Percentiles rank a stretch among this genome's conserved stretches.
phyloP scores from a whole-genome alignment of 2,888 invertebrate genomes.

The Cordylochernes scorpioides region DNA sequence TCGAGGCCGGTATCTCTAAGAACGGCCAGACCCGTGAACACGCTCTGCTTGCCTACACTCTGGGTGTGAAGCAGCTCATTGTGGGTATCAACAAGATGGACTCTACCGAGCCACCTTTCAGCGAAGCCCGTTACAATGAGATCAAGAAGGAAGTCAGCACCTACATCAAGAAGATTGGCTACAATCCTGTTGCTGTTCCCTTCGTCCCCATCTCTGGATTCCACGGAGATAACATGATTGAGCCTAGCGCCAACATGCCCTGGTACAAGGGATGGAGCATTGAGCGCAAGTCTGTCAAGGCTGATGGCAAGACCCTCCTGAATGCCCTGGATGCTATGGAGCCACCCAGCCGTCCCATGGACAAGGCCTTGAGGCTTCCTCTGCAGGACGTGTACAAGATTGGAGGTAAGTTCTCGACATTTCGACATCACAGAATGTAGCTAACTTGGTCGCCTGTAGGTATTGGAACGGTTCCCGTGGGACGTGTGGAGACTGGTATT shows the following conservation, averaged over 20 bases:
- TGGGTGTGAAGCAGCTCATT: conserved; percentile 95
- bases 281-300: conserved; percentile 80
- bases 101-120: conserved; percentile 93
- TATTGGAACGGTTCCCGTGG: conserved; percentile 99
- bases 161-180: conserved; percentile 99
- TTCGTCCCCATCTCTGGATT: conserved; percentile 99
- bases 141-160: conserved; percentile 93
- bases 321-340: conserved; percentile 91
- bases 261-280: conserved; percentile 91
- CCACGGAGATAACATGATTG: conserved; percentile 99
- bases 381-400: conserved; percentile 99
- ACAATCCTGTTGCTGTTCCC: conserved; percentile 85
- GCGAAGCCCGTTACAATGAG: conserved; percentile 74
- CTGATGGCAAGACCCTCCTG: conserved; percentile 77
- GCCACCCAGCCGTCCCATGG: conserved; percentile 77
- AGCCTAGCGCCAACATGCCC: conserved; percentile 70
- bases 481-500: conserved; percentile 94
- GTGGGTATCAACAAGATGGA: conserved; percentile 99
- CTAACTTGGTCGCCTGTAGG: conserved; percentile 29
- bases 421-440: no score
- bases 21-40: conserved; percentile 99
- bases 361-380: conserved; percentile 90
- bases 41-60: conserved; percentile 84
- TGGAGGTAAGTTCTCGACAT: no score
- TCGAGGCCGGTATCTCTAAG: conserved; percentile 97